phyloP scores from a whole-genome alignment of 2,797 vertebrate species.

The Rachycentron canadum region DNA sequence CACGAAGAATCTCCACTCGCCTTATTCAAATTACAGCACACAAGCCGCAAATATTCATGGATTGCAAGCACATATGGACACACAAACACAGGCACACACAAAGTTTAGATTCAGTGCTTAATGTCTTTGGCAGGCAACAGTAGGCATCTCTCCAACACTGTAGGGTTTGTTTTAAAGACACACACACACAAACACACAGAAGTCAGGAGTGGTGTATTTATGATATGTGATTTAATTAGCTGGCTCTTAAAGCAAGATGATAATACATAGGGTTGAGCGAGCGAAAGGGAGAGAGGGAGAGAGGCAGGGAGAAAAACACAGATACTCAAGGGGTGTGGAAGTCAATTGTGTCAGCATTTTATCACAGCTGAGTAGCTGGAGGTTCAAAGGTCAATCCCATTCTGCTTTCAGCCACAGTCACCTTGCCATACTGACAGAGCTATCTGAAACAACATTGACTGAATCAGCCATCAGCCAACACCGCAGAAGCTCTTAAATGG shows the following conservation, averaged over 20 bases:
- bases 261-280: slow-evolving; percentile 66
- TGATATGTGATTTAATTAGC: slow-evolving; percentile 85
- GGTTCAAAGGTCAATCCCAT: slow-evolving; percentile 79
- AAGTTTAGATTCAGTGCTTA: slow-evolving; percentile 80
- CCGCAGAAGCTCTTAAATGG: slow-evolving; percentile 72
- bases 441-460: slow-evolving; percentile 76
- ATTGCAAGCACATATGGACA: slow-evolving; percentile 39
- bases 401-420: slow-evolving; percentile 73
- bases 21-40: slow-evolving; percentile 82
- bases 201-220: slow-evolving; percentile 79
- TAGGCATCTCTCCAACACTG: slow-evolving; percentile 76
- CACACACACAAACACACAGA: slow-evolving; percentile 32
- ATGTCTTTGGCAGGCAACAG: slow-evolving; percentile 80
- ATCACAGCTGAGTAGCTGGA: slow-evolving; percentile 74
- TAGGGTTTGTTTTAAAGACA: slow-evolving; percentile 74
- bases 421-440: slow-evolving; percentile 76
- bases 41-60: slow-evolving; percentile 63
- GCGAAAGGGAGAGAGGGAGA: slow-evolving; percentile 6
- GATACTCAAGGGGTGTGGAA: slow-evolving; percentile 60
- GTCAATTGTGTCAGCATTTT: slow-evolving; percentile 78
- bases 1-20: slow-evolving; percentile 82
- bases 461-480: slow-evolving; percentile 76
- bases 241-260: slow-evolving; percentile 72
- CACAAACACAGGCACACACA: slow-evolving; percentile 22
- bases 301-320: slow-evolving; percentile 9